Evolutionary conservation across 2,888 invertebrate species (phyloP).

Genomic region (Acrobasis suavella): DNA sequence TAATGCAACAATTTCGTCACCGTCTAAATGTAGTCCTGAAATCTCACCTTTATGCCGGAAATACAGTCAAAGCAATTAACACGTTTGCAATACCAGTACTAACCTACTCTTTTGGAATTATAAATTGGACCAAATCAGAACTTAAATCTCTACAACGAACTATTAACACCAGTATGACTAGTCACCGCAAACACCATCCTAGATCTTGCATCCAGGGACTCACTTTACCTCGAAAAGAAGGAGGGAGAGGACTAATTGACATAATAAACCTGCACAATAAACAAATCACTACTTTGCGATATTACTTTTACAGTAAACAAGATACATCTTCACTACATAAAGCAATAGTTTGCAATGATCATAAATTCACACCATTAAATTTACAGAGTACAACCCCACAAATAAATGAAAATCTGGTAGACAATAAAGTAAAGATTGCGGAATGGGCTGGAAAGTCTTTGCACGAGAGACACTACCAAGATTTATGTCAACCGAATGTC

Average conservation of each 20-base stretch:
- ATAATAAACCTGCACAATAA: slow-evolving; percentile 21
- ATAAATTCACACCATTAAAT: slow-evolving; percentile 22
- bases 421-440: slow-evolving; percentile 5
- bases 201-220: slow-evolving; percentile 27
- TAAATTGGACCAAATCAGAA: slow-evolving; percentile 31
- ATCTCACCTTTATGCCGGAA: slow-evolving; percentile 2
- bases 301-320: slow-evolving; percentile 5
- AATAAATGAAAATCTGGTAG: slow-evolving; percentile 17
- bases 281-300: slow-evolving; percentile 15
- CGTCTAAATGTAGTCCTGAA: background rate
- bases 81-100: slow-evolving; percentile 24
- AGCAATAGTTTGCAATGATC: slow-evolving; percentile 17
- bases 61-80: background rate
- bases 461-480: slow-evolving; percentile 13
- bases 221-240: slow-evolving; percentile 28
- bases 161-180: slow-evolving; percentile 26
- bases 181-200: slow-evolving; percentile 33
- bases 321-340: background rate
- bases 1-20: slow-evolving; percentile 1
- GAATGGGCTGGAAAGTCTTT: slow-evolving; percentile 23
- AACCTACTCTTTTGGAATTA: slow-evolving; percentile 32
- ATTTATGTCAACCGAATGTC: slow-evolving; percentile 24
- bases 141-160: slow-evolving; percentile 24
- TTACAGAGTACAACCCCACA: background rate
- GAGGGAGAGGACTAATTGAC: slow-evolving; percentile 28